A percentile compares a stretch with the other conserved stretches of the same genome.
Conservation (phyloP, 2,113 vertebrate genomes). For the Pomatostomus ruficeps region DNA sequence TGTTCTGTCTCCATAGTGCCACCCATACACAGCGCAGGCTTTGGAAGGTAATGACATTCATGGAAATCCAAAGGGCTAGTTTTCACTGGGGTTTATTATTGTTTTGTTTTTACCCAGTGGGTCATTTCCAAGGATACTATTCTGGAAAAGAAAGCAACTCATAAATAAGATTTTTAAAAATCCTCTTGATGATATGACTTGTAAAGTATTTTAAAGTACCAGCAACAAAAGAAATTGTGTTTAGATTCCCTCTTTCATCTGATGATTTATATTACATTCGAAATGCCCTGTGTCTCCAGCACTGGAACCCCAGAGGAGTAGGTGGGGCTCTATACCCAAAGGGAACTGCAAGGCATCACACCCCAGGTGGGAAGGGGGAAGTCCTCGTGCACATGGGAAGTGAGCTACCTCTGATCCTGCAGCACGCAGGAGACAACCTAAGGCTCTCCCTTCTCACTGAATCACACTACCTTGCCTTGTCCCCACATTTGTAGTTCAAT, state of each 20-base stretch:
- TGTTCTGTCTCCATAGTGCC: neutral
- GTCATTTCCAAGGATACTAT: slow-evolving; percentile 61
- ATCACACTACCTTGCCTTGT: neutral
- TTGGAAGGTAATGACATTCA: neutral
- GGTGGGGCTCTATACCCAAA: neutral
- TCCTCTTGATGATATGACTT: neutral
- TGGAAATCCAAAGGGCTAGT: neutral
- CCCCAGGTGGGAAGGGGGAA: neutral
- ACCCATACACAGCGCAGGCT: neutral
- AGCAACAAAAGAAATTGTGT: slow-evolving; percentile 4
- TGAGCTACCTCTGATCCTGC: neutral
- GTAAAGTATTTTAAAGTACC: slow-evolving; percentile 25
- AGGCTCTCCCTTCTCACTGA: neutral
- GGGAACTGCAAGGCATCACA: neutral
- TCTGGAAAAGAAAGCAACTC: slow-evolving; percentile 34
- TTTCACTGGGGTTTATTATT: slow-evolving; percentile 13
- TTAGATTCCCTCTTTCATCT: slow-evolving; percentile 16
- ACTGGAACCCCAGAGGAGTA: neutral
- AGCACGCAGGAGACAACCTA: neutral
- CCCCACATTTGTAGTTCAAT: accelerated
- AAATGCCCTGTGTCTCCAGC: neutral
- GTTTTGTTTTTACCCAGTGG: slow-evolving; percentile 28
- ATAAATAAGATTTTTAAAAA: slow-evolving; percentile 20
- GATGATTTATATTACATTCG: neutral
- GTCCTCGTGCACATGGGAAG: accelerated